These are phyloP conservation scores for Lacerta bilineata DNA, from an alignment of 2,797 vertebrate genomes.

Conservation along the genomic window DNA sequence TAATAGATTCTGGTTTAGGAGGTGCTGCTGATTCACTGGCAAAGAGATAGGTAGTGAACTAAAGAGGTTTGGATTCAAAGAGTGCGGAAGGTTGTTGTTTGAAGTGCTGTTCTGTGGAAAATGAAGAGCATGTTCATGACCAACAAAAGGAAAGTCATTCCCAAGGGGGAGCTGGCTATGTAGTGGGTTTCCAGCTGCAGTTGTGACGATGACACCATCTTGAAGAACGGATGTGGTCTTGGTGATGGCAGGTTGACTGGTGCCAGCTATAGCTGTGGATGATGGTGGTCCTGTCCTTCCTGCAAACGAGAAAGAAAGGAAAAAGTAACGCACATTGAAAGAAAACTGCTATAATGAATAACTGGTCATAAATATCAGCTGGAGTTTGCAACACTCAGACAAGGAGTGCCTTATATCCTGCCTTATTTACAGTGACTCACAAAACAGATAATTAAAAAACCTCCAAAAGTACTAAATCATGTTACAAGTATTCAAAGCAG, in stretches of 20 bases:
- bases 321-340: background rate
- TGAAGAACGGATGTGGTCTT: conserved; percentile 87
- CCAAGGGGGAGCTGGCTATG: conserved; percentile 83
- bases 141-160: conserved; percentile 81
- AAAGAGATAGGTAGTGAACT: conserved; percentile 83
- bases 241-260: conserved; percentile 84
- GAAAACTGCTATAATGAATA: accelerated
- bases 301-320: conserved; percentile 57
- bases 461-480: background rate
- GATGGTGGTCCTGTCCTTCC: conserved; percentile 78
- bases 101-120: conserved; percentile 83
- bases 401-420: background rate
- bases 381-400: accelerated
- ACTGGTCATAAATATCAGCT: accelerated
- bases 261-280: conserved; percentile 84
- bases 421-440: background rate
- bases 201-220: conserved; percentile 85
- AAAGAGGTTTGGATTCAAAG: conserved; percentile 86
- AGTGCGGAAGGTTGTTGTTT: conserved; percentile 82
- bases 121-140: conserved; percentile 83
- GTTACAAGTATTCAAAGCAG: background rate
- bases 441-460: background rate
- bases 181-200: conserved; percentile 81
- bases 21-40: conserved; percentile 87
- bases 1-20: conserved; percentile 88